Percentiles rank a stretch among this genome's conserved stretches.
Conservation (phyloP, 2,113 vertebrate species). For the Paracanthobrama guichenoti region DNA sequence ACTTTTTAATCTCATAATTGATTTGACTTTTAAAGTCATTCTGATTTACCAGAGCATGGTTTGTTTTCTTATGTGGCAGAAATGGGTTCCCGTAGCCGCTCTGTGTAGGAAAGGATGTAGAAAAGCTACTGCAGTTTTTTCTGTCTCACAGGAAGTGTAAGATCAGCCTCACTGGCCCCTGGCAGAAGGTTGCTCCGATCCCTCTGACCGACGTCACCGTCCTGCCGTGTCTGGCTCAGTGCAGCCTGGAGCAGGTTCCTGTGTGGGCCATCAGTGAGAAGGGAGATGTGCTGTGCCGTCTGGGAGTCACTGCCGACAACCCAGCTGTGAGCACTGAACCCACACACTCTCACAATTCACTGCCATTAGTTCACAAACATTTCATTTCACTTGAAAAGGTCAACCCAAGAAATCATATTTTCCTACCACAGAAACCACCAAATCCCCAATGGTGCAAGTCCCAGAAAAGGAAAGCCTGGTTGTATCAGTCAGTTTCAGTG, state of each 20-base stretch:
- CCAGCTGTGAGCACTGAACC: slow-evolving; percentile 80
- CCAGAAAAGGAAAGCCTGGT: background rate
- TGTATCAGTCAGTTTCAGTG: background rate
- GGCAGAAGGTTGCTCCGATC: slow-evolving; percentile 90
- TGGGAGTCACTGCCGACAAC: slow-evolving; percentile 82
- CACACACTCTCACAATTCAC: background rate
- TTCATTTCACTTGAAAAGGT: background rate
- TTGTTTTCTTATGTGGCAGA: too few species aligned
- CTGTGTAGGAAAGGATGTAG: background rate
- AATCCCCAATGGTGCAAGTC: background rate
- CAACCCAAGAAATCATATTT: background rate
- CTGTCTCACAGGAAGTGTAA: slow-evolving; percentile 85
- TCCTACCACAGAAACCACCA: background rate
- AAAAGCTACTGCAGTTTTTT: background rate
- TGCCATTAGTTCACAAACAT: background rate
- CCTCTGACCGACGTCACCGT: slow-evolving; percentile 87
- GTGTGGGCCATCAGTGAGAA: slow-evolving; percentile 96
- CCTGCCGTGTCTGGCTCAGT: slow-evolving; percentile 81
- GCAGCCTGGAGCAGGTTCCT: slow-evolving; percentile 75
- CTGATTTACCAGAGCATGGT: too few species aligned
- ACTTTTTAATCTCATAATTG: too few species aligned
- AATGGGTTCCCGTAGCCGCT: too few species aligned
- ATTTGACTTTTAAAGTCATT: too few species aligned
- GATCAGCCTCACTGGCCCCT: slow-evolving; percentile 85
- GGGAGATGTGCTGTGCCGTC: slow-evolving; percentile 92